Evolutionary conservation across 2,888 invertebrate species (phyloP).

Genomic region (Agrypnus murinus): DNA sequence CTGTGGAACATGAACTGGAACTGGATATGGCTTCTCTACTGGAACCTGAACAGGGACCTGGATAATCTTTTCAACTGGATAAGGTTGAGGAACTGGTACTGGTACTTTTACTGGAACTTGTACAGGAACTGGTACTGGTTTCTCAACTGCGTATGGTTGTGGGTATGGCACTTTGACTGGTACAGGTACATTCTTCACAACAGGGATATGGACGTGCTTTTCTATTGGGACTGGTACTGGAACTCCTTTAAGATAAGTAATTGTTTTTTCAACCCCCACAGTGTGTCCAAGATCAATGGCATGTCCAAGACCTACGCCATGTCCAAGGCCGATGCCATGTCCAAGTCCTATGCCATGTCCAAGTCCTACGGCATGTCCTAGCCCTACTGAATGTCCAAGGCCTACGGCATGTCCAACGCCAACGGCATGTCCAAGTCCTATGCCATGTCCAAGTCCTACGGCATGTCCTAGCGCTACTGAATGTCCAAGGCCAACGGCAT

Average conservation of each 20-base stretch:
- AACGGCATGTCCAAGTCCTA: too few relatives aligned
- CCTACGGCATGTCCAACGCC: too few relatives aligned
- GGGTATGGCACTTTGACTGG: conserved; percentile 78
- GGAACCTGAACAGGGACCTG: conserved; percentile 81
- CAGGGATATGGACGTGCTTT: conserved; percentile 77
- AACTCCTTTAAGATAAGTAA: conserved; percentile 80
- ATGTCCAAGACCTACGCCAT: conserved; percentile 59
- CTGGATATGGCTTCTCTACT: conserved; percentile 86
- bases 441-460: too few relatives aligned
- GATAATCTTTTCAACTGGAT: conserved; percentile 86
- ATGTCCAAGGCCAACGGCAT: too few relatives aligned
- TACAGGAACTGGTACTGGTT: conserved; percentile 82
- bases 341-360: too few relatives aligned
- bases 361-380: too few relatives aligned
- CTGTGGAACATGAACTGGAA: conserved; percentile 85
- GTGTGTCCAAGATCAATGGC: conserved; percentile 67
- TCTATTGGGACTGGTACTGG: conserved; percentile 79
- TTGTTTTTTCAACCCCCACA: conserved; percentile 77
- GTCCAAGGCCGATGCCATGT: conserved; percentile 73
- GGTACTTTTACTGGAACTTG: conserved; percentile 87
- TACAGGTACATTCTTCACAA: conserved; percentile 77
- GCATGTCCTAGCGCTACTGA: too few relatives aligned
- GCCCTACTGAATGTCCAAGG: too few relatives aligned
- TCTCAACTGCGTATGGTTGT: conserved; percentile 82
- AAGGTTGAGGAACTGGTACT: conserved; percentile 83